Conservation (phyloP, 2,113 vertebrate genomes). For the Myiozetetes cayanensis region DNA sequence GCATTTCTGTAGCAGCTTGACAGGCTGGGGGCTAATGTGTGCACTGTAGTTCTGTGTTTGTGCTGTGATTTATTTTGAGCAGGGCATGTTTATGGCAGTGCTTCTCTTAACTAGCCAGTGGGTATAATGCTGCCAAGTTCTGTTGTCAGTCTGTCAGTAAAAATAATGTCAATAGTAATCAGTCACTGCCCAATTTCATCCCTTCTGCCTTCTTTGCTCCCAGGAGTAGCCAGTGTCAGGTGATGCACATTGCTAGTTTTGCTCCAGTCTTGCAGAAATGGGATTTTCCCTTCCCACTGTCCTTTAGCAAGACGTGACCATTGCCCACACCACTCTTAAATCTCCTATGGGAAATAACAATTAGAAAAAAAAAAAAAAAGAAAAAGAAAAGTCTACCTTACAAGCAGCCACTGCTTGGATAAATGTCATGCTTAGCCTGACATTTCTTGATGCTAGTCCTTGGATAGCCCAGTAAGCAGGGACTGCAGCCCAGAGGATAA, state of each 20-base stretch:
- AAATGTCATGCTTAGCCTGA: conserved; percentile 27
- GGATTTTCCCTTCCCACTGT: not conserved
- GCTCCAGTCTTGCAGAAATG: not conserved
- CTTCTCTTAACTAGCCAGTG: not conserved
- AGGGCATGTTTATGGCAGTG: not conserved
- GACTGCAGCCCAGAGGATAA: not conserved
- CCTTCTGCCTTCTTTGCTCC: not conserved
- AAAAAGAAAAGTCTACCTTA: not conserved
- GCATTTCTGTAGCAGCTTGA: not conserved
- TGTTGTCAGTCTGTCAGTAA: not conserved
- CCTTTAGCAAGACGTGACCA: not conserved
- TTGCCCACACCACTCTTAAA: not conserved
- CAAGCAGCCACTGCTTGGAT: not conserved
- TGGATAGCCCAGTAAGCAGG: not conserved
- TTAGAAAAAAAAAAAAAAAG: not conserved
- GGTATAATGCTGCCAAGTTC: conserved; percentile 28
- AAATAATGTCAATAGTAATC: conserved; percentile 7
- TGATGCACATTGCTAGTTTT: not conserved
- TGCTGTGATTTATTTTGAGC: not conserved
- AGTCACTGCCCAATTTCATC: not conserved
- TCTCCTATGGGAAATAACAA: not conserved
- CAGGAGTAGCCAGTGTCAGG: not conserved
- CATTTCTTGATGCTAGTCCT: not conserved
- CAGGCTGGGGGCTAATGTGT: not conserved
- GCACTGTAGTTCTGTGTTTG: not conserved